Conservation (phyloP, 2,888 invertebrate species). For the Drosophila limbata region DNA sequence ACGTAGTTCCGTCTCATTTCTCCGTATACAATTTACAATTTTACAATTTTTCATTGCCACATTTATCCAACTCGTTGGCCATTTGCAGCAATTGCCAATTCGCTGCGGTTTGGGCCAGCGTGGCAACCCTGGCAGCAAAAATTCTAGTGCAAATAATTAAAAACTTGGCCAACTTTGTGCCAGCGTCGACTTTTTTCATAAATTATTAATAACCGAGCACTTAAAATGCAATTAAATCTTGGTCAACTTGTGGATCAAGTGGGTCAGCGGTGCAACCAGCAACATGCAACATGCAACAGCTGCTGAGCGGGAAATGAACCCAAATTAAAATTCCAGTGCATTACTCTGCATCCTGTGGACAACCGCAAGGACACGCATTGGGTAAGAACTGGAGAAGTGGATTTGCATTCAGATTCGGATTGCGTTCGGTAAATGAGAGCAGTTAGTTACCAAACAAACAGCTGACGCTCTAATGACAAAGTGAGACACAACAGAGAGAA, state of each 20-base stretch:
- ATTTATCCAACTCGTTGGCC: constrained; percentile 50
- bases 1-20: constrained; percentile 27
- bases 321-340: constrained; percentile 77
- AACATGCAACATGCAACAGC: constrained; percentile 66
- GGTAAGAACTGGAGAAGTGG: constrained; percentile 38
- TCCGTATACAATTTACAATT: constrained; percentile 60
- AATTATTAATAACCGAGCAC: constrained; percentile 76
- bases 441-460: constrained; percentile 39
- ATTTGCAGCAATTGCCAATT: constrained; percentile 57
- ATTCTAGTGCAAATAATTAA: constrained; percentile 70
- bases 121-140: constrained; percentile 44
- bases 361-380: constrained; percentile 45
- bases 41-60: constrained; percentile 66
- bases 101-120: constrained; percentile 67
- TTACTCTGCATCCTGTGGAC: constrained; percentile 23
- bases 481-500: constrained; percentile 40
- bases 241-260: constrained; percentile 73
- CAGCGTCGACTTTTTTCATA: constrained; percentile 51
- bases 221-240: constrained; percentile 80
- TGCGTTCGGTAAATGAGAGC: constrained; percentile 60
- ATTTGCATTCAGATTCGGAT: constrained; percentile 36
- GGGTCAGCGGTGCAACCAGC: constrained; percentile 24
- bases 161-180: constrained; percentile 65
- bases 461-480: constrained; percentile 61
- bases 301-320: constrained; percentile 62